Conservation (phyloP, 2,113 vertebrate genomes). For the Chlamydotis undulata region DNA sequence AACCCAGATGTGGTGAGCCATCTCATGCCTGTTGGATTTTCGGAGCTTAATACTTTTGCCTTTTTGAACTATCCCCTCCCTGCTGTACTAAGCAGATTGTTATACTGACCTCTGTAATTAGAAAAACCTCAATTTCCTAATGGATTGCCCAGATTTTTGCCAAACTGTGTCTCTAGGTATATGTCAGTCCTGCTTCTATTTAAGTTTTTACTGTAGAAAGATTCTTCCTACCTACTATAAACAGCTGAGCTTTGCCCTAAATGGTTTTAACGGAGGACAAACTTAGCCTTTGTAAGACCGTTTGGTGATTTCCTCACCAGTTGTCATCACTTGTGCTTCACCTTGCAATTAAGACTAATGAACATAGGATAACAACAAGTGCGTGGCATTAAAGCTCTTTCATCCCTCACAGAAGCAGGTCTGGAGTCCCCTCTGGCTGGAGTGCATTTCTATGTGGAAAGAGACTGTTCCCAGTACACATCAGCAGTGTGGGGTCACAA, state of each 20-base stretch:
- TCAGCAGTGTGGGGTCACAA: background rate
- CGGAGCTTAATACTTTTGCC: background rate
- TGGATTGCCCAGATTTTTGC: background rate
- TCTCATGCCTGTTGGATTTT: accelerated
- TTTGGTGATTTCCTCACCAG: background rate
- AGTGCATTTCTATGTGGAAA: background rate
- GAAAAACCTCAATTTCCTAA: background rate
- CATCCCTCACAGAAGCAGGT: background rate
- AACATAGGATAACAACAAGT: accelerated
- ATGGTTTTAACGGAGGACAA: background rate
- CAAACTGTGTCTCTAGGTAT: background rate
- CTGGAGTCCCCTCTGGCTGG: background rate
- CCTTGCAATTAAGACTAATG: background rate
- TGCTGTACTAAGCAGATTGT: background rate
- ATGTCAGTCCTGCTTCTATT: background rate
- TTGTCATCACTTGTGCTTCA: background rate
- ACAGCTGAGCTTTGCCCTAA: background rate
- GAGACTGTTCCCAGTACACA: background rate
- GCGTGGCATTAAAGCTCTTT: background rate
- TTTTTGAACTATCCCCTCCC: background rate
- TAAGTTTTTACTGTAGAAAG: background rate
- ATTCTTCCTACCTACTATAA: background rate
- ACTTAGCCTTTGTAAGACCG: background rate
- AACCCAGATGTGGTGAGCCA: background rate
- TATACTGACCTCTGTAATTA: background rate